A percentile compares a stretch with the other conserved stretches of the same genome.
These are phyloP conservation scores for Phaetusa simplex DNA, from an alignment of 2,113 vertebrate species.

Conservation along the genomic window DNA sequence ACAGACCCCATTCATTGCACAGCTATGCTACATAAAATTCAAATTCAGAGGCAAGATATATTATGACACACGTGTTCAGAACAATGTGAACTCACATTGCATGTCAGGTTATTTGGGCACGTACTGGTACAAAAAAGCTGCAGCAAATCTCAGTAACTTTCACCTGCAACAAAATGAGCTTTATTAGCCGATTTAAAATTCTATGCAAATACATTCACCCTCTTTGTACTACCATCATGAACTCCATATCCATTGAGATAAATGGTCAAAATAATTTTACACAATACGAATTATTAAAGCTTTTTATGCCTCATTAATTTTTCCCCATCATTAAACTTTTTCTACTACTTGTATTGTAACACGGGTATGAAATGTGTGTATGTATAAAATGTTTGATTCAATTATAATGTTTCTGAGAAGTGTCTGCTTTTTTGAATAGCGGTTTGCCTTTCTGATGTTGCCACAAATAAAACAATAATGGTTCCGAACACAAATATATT, in stretches of 20 bases:
- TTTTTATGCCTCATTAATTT: background rate
- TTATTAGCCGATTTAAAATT: background rate
- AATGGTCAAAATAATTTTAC: background rate
- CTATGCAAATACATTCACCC: background rate
- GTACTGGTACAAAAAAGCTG: background rate
- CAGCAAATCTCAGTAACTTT: background rate
- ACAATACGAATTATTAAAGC: background rate
- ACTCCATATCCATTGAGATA: background rate
- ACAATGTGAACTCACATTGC: background rate
- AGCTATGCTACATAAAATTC: background rate
- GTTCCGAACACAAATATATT: background rate
- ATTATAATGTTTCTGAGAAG: background rate
- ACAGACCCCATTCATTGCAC: background rate
- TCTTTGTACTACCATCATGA: background rate
- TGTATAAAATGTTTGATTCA: background rate
- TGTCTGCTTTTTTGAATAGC: background rate
- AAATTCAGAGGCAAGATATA: background rate
- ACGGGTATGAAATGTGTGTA: background rate
- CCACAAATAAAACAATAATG: background rate
- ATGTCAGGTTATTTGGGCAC: background rate
- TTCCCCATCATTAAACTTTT: background rate
- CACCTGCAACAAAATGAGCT: background rate
- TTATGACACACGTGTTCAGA: background rate
- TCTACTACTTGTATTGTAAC: background rate
- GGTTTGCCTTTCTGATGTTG: background rate